phyloP scores from a whole-genome alignment of 2,888 invertebrate species.

The Melitaea athalia region DNA sequence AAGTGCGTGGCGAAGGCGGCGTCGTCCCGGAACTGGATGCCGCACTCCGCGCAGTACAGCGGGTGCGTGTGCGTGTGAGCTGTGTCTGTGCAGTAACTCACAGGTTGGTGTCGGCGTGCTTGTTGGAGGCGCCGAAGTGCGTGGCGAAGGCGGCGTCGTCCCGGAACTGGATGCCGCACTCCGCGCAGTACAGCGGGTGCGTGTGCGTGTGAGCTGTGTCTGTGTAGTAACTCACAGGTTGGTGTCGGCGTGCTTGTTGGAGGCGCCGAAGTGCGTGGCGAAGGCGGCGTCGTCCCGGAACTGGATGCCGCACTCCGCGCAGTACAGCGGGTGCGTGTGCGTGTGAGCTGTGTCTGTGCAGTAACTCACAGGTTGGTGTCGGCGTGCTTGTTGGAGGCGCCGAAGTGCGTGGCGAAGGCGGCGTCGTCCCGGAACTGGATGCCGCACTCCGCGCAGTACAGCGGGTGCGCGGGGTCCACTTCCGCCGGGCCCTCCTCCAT shows the following conservation, averaged over 20 bases:
- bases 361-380: conserved; percentile 64
- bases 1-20: conserved; percentile 65
- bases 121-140: conserved; percentile 71
- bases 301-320: conserved; percentile 64
- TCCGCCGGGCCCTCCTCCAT: conserved; percentile 46
- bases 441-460: conserved; percentile 66
- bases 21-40: conserved; percentile 60
- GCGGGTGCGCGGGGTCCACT: conserved; percentile 45
- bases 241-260: conserved; percentile 63
- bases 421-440: conserved; percentile 60
- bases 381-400: conserved; percentile 70
- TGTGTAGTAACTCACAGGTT: conserved; percentile 72
- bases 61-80: conserved; percentile 31
- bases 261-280: conserved; percentile 68
- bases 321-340: conserved; percentile 53
- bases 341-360: too few species aligned
- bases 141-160: conserved; percentile 59
- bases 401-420: conserved; percentile 67
- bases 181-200: conserved; percentile 60
- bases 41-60: conserved; percentile 65
- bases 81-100: too few species aligned
- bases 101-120: conserved; percentile 64
- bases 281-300: conserved; percentile 61
- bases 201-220: conserved; percentile 16
- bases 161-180: conserved; percentile 65